phyloP scores from a whole-genome alignment of 1,140 invertebrate genomes.

The Nephotettix cincticeps region DNA sequence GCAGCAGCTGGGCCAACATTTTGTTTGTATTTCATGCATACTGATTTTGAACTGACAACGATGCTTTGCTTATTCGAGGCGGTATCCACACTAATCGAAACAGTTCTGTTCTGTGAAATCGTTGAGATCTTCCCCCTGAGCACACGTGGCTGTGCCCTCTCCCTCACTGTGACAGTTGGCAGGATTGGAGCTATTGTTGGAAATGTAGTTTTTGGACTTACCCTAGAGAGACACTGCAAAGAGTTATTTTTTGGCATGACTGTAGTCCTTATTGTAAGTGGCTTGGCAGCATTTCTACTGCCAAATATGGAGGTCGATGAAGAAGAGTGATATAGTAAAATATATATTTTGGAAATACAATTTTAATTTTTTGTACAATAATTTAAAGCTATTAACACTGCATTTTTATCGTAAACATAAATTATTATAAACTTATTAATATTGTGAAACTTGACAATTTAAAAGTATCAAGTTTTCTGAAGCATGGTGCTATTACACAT shows the following conservation, averaged over 20 bases:
- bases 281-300: background rate
- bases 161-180: slow-evolving; percentile 56
- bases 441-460: too few species aligned
- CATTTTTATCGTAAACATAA: too few species aligned
- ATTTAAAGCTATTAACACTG: too few species aligned
- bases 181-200: slow-evolving; percentile 57
- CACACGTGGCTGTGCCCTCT: slow-evolving; percentile 54
- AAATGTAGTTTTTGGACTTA: slow-evolving; percentile 55
- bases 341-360: too few species aligned
- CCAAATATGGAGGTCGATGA: too few species aligned
- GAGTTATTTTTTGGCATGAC: background rate
- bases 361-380: too few species aligned
- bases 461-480: too few species aligned
- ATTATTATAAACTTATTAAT: too few species aligned
- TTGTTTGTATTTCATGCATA: slow-evolving; percentile 1
- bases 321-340: too few species aligned
- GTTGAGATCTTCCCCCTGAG: slow-evolving; percentile 55
- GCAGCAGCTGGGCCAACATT: background rate
- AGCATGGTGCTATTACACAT: too few species aligned
- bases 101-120: slow-evolving; percentile 58
- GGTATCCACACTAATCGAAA: slow-evolving; percentile 56
- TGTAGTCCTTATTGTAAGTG: background rate
- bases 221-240: slow-evolving; percentile 48
- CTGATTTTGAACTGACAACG: slow-evolving; percentile 44
- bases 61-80: slow-evolving; percentile 58